Evolutionary conservation across 2,888 invertebrate species (phyloP).

Genomic region (Conchocele bisecta): DNA sequence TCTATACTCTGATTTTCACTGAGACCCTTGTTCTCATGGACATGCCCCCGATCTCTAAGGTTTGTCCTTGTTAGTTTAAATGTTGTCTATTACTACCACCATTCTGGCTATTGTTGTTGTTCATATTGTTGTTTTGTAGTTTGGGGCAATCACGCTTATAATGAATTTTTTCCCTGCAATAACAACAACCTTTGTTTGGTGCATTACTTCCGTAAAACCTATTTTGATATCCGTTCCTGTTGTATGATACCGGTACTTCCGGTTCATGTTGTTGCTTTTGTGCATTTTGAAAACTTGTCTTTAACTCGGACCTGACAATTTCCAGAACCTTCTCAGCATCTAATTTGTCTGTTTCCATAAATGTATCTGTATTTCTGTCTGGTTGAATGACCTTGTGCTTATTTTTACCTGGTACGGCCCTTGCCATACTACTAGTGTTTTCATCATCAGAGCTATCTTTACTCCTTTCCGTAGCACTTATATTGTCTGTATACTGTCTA

Average conservation of each 20-base stretch:
- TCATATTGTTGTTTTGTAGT: not conserved
- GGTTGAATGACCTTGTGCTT: constrained; percentile 8
- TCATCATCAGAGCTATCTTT: constrained; percentile 5
- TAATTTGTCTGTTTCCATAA: not conserved
- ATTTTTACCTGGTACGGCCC: constrained; percentile 11
- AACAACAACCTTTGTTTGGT: constrained; percentile 7
- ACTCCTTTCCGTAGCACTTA: not conserved
- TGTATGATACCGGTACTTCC: too few species aligned
- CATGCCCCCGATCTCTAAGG: constrained; percentile 20
- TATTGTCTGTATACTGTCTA: not conserved
- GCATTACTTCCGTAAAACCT: not conserved
- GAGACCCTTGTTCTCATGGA: constrained; percentile 15
- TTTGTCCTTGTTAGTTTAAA: constrained; percentile 37
- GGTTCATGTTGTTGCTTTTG: too few species aligned
- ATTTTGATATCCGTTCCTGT: not conserved
- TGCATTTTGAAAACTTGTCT: not conserved
- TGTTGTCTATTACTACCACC: not conserved
- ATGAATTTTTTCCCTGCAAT: constrained; percentile 26
- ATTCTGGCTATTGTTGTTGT: not conserved
- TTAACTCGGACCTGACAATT: constrained; percentile 7
- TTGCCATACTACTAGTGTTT: not conserved
- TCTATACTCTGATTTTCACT: not conserved
- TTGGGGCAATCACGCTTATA: constrained; percentile 14
- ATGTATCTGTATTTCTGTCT: not conserved
- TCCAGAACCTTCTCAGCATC: constrained; percentile 6